phyloP scores from a whole-genome alignment of 30 jellyfish, hydroid and myxozoan species.

The Hydractinia echinata region DNA sequence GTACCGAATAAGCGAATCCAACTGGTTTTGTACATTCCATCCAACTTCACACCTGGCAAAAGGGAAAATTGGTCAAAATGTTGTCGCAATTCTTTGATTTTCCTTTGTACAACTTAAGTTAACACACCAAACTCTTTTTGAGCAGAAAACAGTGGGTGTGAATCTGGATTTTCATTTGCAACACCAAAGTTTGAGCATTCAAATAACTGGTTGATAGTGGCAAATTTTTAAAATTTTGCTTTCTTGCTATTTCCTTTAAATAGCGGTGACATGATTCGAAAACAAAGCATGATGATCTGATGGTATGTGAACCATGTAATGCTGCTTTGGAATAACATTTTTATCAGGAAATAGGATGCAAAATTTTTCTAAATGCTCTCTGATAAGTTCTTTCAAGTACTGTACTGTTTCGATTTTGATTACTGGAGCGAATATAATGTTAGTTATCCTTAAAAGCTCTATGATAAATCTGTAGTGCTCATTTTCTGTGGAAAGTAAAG shows the following conservation, averaged over 20 bases:
- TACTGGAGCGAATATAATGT: constrained; percentile 34
- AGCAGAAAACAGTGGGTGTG: constrained; percentile 45
- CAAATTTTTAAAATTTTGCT: constrained; percentile 43
- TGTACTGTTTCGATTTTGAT: constrained; percentile 28
- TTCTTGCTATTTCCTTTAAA: constrained; percentile 29
- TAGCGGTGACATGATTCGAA: constrained; percentile 39
- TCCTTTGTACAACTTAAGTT: background rate
- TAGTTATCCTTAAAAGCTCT: constrained; percentile 18
- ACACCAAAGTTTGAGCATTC: constrained; percentile 43
- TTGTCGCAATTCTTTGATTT: background rate
- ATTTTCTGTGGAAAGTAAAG: constrained; percentile 5
- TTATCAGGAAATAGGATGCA: constrained; percentile 25
- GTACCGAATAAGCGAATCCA: constrained; percentile 41
- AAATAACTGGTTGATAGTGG: constrained; percentile 29
- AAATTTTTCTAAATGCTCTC: constrained; percentile 29
- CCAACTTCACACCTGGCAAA: constrained; percentile 35
- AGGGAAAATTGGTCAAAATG: background rate
- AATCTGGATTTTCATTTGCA: constrained; percentile 3
- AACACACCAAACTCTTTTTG: constrained; percentile 43
- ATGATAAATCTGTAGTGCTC: constrained; percentile 12
- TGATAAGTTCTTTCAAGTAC: constrained; percentile 5
- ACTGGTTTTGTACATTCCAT: constrained; percentile 17
- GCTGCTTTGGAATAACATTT: constrained; percentile 44
- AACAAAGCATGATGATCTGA: constrained; percentile 41
- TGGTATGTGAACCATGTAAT: constrained; percentile 44